Conservation (phyloP, 2,888 invertebrate species). For the Diarsia rubi region DNA sequence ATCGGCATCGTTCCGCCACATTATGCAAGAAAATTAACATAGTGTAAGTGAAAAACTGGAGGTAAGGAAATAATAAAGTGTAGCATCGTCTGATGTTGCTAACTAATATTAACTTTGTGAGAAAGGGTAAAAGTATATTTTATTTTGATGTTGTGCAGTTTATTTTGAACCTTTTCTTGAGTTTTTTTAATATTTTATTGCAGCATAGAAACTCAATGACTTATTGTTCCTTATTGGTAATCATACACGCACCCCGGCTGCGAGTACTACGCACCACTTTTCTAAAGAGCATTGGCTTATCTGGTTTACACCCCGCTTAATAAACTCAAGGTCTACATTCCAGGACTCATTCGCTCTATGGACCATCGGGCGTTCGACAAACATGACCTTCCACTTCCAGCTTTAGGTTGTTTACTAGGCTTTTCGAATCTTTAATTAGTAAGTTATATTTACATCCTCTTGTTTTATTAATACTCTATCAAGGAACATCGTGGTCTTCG, state of each 20-base stretch:
- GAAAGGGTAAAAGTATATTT: too few species aligned
- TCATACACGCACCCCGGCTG: too few species aligned
- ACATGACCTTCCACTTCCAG: not conserved
- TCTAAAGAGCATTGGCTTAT: too few species aligned
- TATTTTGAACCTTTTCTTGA: not conserved
- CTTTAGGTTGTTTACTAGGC: not conserved
- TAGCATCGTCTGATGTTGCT: not conserved
- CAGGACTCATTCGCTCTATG: not conserved
- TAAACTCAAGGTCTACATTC: not conserved
- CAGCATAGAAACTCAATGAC: not conserved
- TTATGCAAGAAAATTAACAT: conserved; percentile 5
- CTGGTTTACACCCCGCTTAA: not conserved
- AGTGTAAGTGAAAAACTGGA: not conserved
- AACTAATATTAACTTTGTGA: conserved; percentile 1
- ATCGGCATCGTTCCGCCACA: not conserved
- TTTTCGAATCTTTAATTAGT: not conserved
- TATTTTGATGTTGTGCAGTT: too few species aligned
- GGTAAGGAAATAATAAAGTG: not conserved
- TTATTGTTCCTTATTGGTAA: too few species aligned
- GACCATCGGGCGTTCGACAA: too few species aligned
- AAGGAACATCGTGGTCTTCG: too few species aligned
- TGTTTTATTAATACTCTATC: too few species aligned
- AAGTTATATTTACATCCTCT: not conserved
- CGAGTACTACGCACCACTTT: too few species aligned
- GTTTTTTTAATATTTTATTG: not conserved